Evolutionary conservation across 2,797 vertebrate species (phyloP).

Genomic region (Masticophis lateralis): DNA sequence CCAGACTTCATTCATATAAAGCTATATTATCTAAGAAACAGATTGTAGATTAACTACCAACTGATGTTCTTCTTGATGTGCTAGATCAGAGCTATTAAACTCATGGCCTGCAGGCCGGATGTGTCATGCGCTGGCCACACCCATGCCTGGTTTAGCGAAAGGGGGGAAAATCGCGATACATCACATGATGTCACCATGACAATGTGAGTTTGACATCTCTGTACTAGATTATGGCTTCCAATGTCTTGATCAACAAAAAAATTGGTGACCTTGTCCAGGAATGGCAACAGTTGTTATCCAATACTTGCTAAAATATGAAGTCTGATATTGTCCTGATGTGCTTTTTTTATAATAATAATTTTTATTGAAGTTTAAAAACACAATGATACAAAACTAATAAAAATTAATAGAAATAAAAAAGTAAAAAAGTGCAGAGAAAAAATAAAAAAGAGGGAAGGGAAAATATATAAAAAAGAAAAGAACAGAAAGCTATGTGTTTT

Average conservation of each 20-base stretch:
- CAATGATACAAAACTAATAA: background rate
- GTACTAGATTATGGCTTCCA: background rate
- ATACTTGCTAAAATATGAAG: background rate
- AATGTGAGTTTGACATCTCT: too few species aligned
- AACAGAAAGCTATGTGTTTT: background rate
- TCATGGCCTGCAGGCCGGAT: too few species aligned
- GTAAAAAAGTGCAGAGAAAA: background rate
- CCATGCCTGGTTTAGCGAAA: too few species aligned
- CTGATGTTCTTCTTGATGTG: background rate
- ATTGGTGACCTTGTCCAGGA: background rate
- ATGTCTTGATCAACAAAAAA: background rate
- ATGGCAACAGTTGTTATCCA: background rate
- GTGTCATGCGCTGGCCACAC: too few species aligned
- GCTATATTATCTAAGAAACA: background rate
- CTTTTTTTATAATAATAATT: background rate
- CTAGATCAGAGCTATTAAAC: too few species aligned
- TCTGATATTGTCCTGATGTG: background rate
- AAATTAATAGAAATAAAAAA: background rate
- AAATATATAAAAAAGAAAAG: background rate
- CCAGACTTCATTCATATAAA: background rate
- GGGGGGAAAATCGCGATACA: fast-evolving
- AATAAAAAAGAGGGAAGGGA: background rate
- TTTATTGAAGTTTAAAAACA: background rate
- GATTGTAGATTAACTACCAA: background rate
- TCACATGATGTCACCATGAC: too few species aligned